A percentile compares a stretch with the other conserved stretches of the same genome.
phyloP scores from a whole-genome alignment of 2,888 invertebrate species.

The Drosophila ezoana region DNA sequence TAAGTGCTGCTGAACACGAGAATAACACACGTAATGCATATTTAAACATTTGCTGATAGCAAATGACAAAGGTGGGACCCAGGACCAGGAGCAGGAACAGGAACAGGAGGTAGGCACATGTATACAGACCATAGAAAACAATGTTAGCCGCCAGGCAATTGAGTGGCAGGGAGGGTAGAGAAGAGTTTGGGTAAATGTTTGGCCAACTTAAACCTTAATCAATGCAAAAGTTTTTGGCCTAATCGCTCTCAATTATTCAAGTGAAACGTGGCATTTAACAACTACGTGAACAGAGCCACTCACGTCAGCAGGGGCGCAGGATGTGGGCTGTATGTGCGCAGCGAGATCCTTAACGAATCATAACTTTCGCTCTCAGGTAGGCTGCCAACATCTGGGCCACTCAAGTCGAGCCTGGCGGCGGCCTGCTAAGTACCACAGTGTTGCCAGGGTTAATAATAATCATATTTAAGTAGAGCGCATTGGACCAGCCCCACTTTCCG shows the following conservation, averaged over 20 bases:
- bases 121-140: conserved; percentile 43
- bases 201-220: conserved; percentile 81
- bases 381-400: conserved; percentile 56
- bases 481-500: conserved; percentile 12
- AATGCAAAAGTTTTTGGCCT: conserved; percentile 83
- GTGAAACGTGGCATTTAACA: conserved; percentile 84
- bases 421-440: conserved; percentile 62
- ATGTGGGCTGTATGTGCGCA: conserved; percentile 22
- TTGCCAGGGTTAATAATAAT: conserved; percentile 76
- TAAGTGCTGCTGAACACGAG: conserved; percentile 79
- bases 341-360: conserved; percentile 68
- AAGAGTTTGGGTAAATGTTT: conserved; percentile 70
- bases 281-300: conserved; percentile 72
- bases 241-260: conserved; percentile 84
- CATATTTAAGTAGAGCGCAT: conserved; percentile 67
- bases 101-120: conserved; percentile 7
- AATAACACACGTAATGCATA: conserved; percentile 81
- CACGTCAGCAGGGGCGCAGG: conserved; percentile 36
- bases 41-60: conserved; percentile 81
- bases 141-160: conserved; percentile 20
- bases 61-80: conserved; percentile 74
- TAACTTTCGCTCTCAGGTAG: conserved; percentile 75
- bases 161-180: background rate
- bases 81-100: conserved; percentile 21
- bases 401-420: conserved; percentile 52